Evolutionary conservation across 2,113 vertebrate species (phyloP).

Genomic region (Actinemys pallida): DNA sequence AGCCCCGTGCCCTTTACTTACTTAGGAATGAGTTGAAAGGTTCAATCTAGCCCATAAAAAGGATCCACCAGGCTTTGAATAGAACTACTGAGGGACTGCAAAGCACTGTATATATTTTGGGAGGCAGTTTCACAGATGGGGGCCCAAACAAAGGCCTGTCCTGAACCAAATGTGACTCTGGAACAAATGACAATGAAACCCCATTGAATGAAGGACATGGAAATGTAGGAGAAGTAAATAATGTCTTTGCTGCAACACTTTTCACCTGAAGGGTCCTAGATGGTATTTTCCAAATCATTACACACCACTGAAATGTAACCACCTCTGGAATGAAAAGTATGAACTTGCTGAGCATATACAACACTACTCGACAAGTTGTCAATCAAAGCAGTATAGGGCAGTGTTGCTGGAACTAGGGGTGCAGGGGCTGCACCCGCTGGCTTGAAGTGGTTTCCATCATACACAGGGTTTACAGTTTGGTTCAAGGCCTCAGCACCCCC

Average conservation of each 20-base stretch:
- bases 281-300: background rate
- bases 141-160: background rate
- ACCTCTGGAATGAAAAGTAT: background rate
- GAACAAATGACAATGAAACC: background rate
- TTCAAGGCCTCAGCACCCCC: too few relatives aligned
- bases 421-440: too few relatives aligned
- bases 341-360: background rate
- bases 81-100: background rate
- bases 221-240: background rate
- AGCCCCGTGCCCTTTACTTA: background rate
- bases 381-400: background rate
- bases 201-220: background rate
- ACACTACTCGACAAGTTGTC: background rate
- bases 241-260: background rate
- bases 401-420: too few relatives aligned
- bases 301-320: background rate
- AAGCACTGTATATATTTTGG: background rate
- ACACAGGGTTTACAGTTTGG: too few relatives aligned
- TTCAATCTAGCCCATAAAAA: background rate
- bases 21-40: background rate
- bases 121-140: background rate
- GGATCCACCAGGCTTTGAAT: background rate
- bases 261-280: background rate
- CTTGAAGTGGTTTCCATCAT: too few relatives aligned
- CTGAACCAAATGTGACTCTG: background rate